These are phyloP conservation scores for Chaetodon trifasciatus DNA, from an alignment of 2,797 vertebrate species.

Conservation along the genomic window DNA sequence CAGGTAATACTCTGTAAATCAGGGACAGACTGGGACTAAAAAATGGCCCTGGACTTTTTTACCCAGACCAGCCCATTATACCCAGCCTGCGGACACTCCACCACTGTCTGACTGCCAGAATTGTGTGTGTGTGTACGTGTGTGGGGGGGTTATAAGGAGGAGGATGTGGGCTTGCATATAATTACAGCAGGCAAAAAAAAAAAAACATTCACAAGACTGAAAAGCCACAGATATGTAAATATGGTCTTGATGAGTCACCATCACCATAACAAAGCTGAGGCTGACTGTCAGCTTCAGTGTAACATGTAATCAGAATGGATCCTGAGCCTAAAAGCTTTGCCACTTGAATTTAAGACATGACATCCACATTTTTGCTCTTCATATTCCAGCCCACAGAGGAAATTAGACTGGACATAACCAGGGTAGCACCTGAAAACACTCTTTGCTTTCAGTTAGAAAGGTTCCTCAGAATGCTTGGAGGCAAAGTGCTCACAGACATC, in stretches of 20 bases:
- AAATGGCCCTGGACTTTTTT: no score
- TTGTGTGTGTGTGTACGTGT: no score
- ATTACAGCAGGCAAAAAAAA: neutral
- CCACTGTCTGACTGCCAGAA: no score
- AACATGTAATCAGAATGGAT: constrained; percentile 37
- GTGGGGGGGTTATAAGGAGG: no score
- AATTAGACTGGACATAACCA: constrained; percentile 30
- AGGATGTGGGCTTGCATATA: no score
- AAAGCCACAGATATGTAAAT: constrained; percentile 32
- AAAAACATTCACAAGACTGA: constrained; percentile 12
- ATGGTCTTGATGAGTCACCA: constrained; percentile 31
- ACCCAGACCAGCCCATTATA: no score
- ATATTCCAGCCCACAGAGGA: constrained; percentile 21
- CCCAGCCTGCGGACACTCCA: no score
- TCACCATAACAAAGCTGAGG: constrained; percentile 38
- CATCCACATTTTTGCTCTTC: constrained; percentile 37
- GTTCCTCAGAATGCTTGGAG: neutral
- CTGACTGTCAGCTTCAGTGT: constrained; percentile 21
- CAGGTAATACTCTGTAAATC: neutral
- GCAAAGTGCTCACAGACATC: constrained; percentile 1
- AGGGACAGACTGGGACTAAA: no score
- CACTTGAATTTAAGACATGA: constrained; percentile 16
- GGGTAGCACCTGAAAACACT: constrained; percentile 18
- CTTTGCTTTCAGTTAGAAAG: constrained; percentile 28
- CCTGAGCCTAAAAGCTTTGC: constrained; percentile 32